phyloP scores from a whole-genome alignment of 2,113 vertebrate genomes.

The Scolopax mira region DNA sequence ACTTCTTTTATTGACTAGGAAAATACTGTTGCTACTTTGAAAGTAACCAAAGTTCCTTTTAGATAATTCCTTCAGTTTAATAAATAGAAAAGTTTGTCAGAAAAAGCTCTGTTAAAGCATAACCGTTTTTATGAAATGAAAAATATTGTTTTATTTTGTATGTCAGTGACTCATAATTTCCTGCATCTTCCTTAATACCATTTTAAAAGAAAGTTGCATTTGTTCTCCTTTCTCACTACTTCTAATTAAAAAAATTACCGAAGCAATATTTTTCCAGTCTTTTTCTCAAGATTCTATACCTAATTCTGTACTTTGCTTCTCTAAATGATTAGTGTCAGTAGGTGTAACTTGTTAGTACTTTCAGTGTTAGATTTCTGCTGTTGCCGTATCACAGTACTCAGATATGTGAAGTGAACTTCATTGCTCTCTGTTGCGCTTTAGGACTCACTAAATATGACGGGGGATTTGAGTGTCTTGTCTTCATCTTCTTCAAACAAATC shows the following conservation, averaged over 20 bases:
- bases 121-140: neutral
- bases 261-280: neutral
- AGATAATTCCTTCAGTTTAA: neutral
- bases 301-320: neutral
- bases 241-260: neutral
- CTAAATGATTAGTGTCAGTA: neutral
- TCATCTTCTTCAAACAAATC: neutral
- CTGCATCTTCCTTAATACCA: neutral
- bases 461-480: neutral
- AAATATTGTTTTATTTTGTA: neutral
- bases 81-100: neutral
- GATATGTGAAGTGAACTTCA: neutral
- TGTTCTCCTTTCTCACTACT: neutral
- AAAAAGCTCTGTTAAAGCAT: neutral
- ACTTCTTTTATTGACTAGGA: neutral
- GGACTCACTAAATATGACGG: neutral
- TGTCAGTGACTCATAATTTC: neutral
- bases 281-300: neutral
- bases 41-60: neutral
- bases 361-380: neutral
- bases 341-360: neutral
- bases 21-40: neutral
- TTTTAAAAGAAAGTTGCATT: neutral
- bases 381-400: neutral
- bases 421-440: neutral